phyloP scores from a whole-genome alignment of 2,113 vertebrate species.

The Dermatemys mawii region DNA sequence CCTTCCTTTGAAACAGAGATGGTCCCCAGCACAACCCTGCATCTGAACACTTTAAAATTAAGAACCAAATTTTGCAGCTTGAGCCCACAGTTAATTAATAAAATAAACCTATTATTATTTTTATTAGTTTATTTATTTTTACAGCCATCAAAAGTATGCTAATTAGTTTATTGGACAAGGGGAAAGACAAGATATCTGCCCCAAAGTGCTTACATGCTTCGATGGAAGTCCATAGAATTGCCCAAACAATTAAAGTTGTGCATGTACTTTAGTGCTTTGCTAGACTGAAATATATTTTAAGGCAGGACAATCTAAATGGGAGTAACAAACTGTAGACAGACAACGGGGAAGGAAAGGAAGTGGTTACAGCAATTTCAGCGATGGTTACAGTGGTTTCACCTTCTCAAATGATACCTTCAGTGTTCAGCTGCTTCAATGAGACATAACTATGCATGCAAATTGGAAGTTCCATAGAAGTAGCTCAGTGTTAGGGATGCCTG shows the following conservation, averaged over 20 bases:
- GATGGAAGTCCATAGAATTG: background rate
- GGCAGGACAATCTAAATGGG: background rate
- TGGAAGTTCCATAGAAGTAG: background rate
- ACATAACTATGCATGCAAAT: background rate
- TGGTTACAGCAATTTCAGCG: background rate
- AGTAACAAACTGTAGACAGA: fast-evolving
- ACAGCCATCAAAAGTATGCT: background rate
- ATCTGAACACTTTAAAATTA: background rate
- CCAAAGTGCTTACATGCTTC: fast-evolving
- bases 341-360: background rate
- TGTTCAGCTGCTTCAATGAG: background rate
- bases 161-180: background rate
- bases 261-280: background rate
- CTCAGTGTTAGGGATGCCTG: background rate
- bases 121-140: background rate
- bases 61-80: background rate
- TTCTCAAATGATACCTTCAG: background rate
- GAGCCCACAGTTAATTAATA: background rate
- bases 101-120: background rate
- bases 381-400: background rate
- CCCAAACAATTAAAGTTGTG: background rate
- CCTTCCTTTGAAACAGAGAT: background rate
- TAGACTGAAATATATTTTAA: background rate
- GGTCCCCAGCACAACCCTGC: background rate
- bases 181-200: background rate